phyloP scores from a whole-genome alignment of 1,140 invertebrate genomes.

The Eurosta solidaginis region DNA sequence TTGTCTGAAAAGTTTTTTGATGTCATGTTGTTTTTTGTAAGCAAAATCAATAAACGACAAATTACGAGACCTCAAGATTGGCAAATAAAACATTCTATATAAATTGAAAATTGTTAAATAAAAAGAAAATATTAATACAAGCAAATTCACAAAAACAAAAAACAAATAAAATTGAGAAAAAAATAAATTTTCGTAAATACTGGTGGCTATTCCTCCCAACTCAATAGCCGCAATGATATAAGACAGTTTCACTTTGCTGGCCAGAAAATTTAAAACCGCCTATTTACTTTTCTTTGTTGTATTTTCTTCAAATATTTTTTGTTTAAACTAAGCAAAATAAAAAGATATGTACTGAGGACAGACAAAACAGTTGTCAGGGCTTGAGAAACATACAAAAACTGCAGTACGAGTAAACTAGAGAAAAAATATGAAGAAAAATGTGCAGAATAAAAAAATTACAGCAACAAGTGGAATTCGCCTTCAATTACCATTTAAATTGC shows the following conservation, averaged over 20 bases:
- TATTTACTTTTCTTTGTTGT: background rate
- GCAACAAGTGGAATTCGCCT: conserved; percentile 25
- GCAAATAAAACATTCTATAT: background rate
- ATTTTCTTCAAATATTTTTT: background rate
- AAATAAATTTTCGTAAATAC: background rate
- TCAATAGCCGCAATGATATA: background rate
- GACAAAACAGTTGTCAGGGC: background rate
- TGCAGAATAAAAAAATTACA: background rate
- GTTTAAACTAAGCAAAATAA: background rate
- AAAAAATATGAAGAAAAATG: background rate
- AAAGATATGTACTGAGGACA: conserved; percentile 4
- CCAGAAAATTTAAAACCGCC: background rate
- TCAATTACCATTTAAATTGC: conserved; percentile 26
- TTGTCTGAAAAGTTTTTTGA: background rate
- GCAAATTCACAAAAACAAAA: no score
- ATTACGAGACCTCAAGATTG: background rate
- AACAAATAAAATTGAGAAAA: background rate
- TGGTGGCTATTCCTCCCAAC: background rate
- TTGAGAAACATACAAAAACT: background rate
- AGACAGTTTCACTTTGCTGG: background rate
- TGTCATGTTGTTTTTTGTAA: background rate
- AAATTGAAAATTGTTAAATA: background rate
- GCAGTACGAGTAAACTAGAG: background rate
- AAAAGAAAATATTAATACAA: no score
- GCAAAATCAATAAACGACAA: conserved; percentile 25